Base-by-base conservation (phyloP, 1,140 invertebrate species). In the Drosophila bocqueti region DNA sequence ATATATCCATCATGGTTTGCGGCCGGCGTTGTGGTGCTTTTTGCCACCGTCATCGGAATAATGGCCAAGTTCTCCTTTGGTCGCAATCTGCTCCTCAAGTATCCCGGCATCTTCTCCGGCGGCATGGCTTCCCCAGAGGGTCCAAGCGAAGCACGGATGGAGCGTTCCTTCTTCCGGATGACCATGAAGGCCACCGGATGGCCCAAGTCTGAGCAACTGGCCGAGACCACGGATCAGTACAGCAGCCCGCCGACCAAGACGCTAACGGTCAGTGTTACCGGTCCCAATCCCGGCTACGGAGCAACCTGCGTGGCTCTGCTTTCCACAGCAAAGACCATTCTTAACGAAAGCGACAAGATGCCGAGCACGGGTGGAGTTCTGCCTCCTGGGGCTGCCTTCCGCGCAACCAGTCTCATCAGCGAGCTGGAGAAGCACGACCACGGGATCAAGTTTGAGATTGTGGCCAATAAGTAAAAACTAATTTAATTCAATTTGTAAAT, bases 211-310 rank as follows among this genome's bases (percentile, higher is more conserved):
- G 95, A 95, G 66, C 94, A 94, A 71, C 89, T 95, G 43, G 74
- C 93, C 10, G 95, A 96, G 71, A 93, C 94, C 38, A 94, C 94
- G 2, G 95, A 96, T 81, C 92, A 96, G 47, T 95, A 96, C 74
- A 93, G 92, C 2, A 93, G 93, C 5, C 92, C 94, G 49, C 96
- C 96, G 4, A 95, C 95, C 60, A 97, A 96, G 86, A 94, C 93
- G 38, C 92, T 98, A 29, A 94, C 95, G 40, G 96, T 95, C 0
- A 95, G 94, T 93, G 93, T 96, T 21, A 93, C 93, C 3, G 95
- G 95, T 18, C 84, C 83, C 58, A 96, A 98, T 94, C 96, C 97
- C 21, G 98, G 96, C 36, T 99, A 99, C 94, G 96, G 97, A 8
- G 95, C 95, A 2, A 98, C 98, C 3, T 96, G 95, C 40, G 95